Base-by-base conservation (phyloP, 2,888 invertebrate species). In the Morinoia aosen region DNA sequence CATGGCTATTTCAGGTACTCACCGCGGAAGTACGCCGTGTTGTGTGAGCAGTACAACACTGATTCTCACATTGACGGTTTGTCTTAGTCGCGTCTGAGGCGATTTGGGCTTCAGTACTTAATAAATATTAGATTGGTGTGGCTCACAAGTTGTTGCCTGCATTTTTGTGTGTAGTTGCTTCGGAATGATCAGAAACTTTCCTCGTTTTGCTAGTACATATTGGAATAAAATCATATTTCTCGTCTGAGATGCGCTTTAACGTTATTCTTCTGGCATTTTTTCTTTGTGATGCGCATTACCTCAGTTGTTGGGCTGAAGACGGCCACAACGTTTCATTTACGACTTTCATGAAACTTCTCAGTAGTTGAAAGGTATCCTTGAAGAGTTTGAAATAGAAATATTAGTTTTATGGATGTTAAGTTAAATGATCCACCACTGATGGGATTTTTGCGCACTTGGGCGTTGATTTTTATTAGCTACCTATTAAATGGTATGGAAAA, bases 31-130 rank as follows among this genome's bases (percentile, higher is more conserved):
- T 96, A 95, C 88, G 61, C 48, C 0, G n/a, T 96, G 91, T 91
- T 95, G n/a, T 96, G 96, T 33, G 76, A 95, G 56, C 76, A 95
- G n/a, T 90, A 95, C 48, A 95, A 96, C 56, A 95, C 95, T 88
- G 95, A 58, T 16, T 48, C 57, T 58, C 96, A 96, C 93, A n/a
- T 95, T 16, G 88, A 96, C 64, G 95, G 95, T 40, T 57, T 94
- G 64, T 95, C 88, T 39, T 93, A 58, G 61, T 40, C 25, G 58
- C 58, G 57, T 56, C n/a, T 10, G 76, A 5, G 76, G 33, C 25
- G 33, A 16, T 10, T 33, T 16, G 33, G 76, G 19, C 33, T 76
- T 1, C 76, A 61, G 61, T 19, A 61, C 14, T 19, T 19, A 61
- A 25, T 10, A 33, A 8, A 76, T 25, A 10, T 76, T 76, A 25